Conservation (phyloP, 2,797 vertebrate genomes). For the Caiman crocodilus region DNA sequence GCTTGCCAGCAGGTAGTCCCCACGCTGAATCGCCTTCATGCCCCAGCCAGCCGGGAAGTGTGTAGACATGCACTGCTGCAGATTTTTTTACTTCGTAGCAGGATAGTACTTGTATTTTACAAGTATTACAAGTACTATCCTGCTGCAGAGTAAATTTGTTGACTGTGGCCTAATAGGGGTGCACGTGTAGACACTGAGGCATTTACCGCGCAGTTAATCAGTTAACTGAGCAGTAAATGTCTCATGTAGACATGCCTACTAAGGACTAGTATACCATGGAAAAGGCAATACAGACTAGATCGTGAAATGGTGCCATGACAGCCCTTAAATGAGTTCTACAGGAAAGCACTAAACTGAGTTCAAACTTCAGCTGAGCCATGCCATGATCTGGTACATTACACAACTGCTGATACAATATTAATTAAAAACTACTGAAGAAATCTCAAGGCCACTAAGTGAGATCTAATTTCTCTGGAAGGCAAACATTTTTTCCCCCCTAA, state of each 20-base stretch:
- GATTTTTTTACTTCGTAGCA: too few species aligned
- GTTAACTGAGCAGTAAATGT: too few species aligned
- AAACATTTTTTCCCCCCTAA: slow-evolving; percentile 9
- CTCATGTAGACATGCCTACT: neutral
- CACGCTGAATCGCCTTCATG: too few species aligned
- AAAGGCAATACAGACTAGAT: neutral
- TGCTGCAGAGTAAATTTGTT: too few species aligned
- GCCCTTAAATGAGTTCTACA: slow-evolving; percentile 17
- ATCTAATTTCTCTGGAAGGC: neutral
- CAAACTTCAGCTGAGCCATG: neutral
- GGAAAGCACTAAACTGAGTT: slow-evolving; percentile 14
- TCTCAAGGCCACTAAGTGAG: neutral
- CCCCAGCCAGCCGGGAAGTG: too few species aligned
- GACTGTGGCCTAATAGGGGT: too few species aligned
- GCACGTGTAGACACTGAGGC: too few species aligned
- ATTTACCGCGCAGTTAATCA: too few species aligned
- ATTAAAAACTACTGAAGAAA: slow-evolving; percentile 32
- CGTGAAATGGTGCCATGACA: neutral
- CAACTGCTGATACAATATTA: neutral
- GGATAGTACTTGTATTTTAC: too few species aligned
- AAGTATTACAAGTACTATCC: too few species aligned
- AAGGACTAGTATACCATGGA: rapidly evolving
- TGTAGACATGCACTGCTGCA: too few species aligned
- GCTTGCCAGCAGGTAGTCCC: too few species aligned
- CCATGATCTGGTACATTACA: neutral